Evolutionary conservation across 2,888 invertebrate genomes (phyloP).

Genomic region (Cerastis rubricosa): DNA sequence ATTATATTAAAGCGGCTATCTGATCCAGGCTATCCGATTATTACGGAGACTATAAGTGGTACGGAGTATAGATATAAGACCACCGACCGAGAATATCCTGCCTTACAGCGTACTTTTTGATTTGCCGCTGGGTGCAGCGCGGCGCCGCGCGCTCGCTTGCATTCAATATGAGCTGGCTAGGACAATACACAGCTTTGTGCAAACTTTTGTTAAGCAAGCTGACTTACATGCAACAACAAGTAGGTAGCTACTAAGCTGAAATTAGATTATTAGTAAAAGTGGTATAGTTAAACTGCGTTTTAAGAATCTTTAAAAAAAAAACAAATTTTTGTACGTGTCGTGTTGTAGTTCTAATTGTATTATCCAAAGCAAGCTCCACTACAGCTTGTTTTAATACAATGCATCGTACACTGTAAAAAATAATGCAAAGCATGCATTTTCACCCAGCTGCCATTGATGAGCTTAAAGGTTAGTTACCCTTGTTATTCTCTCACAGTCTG

Average conservation of each 20-base stretch:
- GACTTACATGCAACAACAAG: slow-evolving; percentile 26
- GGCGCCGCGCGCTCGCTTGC: slow-evolving; percentile 79
- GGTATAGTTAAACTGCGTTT: neutral
- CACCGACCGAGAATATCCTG: slow-evolving; percentile 81
- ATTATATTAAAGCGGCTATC: slow-evolving; percentile 56
- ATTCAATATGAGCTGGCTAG: slow-evolving; percentile 82
- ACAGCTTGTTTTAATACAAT: neutral
- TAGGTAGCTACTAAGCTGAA: slow-evolving; percentile 9
- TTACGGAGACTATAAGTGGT: slow-evolving; percentile 63
- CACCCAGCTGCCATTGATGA: slow-evolving; percentile 15
- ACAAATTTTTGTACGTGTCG: neutral
- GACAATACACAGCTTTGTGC: slow-evolving; percentile 79
- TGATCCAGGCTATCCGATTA: slow-evolving; percentile 58
- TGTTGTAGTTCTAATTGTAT: neutral
- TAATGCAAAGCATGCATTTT: slow-evolving; percentile 6
- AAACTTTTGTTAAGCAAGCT: slow-evolving; percentile 72
- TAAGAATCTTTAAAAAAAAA: neutral
- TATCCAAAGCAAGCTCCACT: neutral
- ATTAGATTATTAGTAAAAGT: slow-evolving; percentile 12
- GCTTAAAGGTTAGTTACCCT: slow-evolving; percentile 65
- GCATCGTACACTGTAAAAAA: neutral
- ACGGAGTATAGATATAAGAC: slow-evolving; percentile 75
- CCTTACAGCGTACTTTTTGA: slow-evolving; percentile 79
- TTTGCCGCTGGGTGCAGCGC: slow-evolving; percentile 77
- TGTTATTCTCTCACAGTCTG: slow-evolving; percentile 35